A percentile compares a stretch with the other conserved stretches of the same genome.
These are phyloP conservation scores for Lepidocolaptes lacrymiger DNA, from an alignment of 2,797 vertebrate species.

Conservation along the genomic window DNA sequence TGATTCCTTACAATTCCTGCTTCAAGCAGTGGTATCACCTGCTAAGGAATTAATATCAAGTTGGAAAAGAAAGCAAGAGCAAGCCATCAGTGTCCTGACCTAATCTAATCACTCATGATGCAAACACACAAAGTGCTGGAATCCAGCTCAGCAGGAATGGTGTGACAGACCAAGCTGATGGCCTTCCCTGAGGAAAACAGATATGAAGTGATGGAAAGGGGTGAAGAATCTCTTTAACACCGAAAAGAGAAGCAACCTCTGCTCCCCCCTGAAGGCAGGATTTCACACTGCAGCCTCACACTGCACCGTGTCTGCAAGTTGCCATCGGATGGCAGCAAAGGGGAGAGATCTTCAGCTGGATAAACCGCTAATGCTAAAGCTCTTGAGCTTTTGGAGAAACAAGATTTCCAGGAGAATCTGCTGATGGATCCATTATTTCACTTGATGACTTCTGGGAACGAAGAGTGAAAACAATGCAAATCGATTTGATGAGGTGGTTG, in stretches of 20 bases:
- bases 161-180: neutral
- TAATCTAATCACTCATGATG: neutral
- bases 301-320: neutral
- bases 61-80: neutral
- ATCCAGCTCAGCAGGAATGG: neutral
- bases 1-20: neutral
- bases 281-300: constrained; percentile 1
- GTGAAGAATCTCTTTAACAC: neutral
- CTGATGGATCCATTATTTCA: neutral
- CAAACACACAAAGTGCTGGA: neutral
- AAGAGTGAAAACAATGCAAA: neutral
- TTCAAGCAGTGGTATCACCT: neutral
- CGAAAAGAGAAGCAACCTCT: constrained; percentile 1
- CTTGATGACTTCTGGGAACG: neutral
- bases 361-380: neutral
- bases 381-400: neutral
- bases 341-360: neutral
- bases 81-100: neutral
- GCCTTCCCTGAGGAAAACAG: neutral
- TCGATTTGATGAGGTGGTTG: neutral
- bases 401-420: neutral
- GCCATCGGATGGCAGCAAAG: constrained; percentile 55
- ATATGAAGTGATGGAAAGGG: neutral
- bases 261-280: constrained; percentile 32
- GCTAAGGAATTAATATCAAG: neutral